Base-by-base conservation (phyloP, 2,113 vertebrate species). In the Leptobrachium leishanense region DNA sequence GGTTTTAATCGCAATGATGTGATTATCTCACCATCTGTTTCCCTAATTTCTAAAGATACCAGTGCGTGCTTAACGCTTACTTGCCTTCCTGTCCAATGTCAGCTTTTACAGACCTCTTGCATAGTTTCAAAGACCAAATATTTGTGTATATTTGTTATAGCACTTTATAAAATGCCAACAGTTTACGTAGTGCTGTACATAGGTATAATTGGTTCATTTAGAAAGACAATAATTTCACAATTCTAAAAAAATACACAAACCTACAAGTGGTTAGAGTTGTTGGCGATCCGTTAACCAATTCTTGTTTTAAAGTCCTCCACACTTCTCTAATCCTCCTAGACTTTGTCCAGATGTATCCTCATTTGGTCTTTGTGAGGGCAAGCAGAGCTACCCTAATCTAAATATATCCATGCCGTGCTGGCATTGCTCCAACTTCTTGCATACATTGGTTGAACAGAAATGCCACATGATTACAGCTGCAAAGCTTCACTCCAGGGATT, bases 361-460 rank as follows among this genome's bases (percentile, higher is more conserved):
- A 59, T 42, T 55, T 77, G 75, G 59, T 46, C 42, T 39, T 44
- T 11, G 15, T 5, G 2, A 1, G 68, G 53, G 15, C 42, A 70
- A 44, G 13, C 4, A 0, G 46, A 50, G 43, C 15, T 4, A 3
- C 0, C 64, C 1, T 31, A 40, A 15, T 5, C 6, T 57, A 42
- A 15, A 68, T 31, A 43, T 76, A 46, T 3, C 64, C 50, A 68
- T 55, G 43, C 3, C 20, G 53, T 8, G 46, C 55, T 75, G 31
- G 44, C 46, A 7, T 6, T 7, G 40, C 3, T 44, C 75, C 15
- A 39, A 50, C 40, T 68, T 57, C 8, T 68, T 68, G 50, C 39
- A 55, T 40, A 59, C 68, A 69, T 77, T 44, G 41, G 20, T 59
- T 77, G 53, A 69, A 69, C 75, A 59, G 53, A 59, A 69, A 57